Base-by-base conservation (phyloP, 2,797 vertebrate species). In the Enteromius argenteus region DNA sequence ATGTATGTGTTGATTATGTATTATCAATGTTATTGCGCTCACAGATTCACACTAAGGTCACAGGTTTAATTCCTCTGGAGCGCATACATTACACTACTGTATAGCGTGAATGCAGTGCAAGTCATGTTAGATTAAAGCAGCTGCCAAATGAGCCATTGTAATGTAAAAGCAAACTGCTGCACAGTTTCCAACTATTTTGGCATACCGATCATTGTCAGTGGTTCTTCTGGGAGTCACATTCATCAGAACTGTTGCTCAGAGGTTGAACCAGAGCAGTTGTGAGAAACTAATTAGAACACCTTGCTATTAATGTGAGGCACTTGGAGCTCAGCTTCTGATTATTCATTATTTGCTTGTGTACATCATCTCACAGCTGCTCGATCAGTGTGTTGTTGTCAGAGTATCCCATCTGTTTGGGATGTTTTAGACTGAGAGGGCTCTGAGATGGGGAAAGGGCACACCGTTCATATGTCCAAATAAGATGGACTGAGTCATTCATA, bases 261-360 rank as follows among this genome's bases (percentile, higher is more conserved):
- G 80, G 27, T 74, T 83, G 62, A 60, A 71, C 8, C 49, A 62
- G 76, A 84, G 88, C 92, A 89, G 90, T 92, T 90, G 90, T 91
- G 90, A 85, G 87, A 91, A 90, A 89, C 87, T 94, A 94, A 95
- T 95, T 94, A 94, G 91, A 94, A 94, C 94, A 95, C 93, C 93
- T 94, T 89, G 87, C 92, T 93, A 94, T 95, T 95, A 94, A 94
- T 94, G 94, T 91, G 89, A 94, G 94, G 87, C 91, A 92, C 92
- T 95, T 90, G 91, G 93, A 92, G 89, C 89, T 91, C 90, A 87
- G 88, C 90, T 86, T 90, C 90, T 95, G 93, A 95, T 94, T 94
- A 95, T 95, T 94, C 94, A 94, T 95, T 94, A 94, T 90, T 90
- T 91, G 80, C 93, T 93, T 93, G 92, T 94, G 92, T 90, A 92